phyloP scores from a whole-genome alignment of 2,797 vertebrate species.

The Rhabdomys pumilio region DNA sequence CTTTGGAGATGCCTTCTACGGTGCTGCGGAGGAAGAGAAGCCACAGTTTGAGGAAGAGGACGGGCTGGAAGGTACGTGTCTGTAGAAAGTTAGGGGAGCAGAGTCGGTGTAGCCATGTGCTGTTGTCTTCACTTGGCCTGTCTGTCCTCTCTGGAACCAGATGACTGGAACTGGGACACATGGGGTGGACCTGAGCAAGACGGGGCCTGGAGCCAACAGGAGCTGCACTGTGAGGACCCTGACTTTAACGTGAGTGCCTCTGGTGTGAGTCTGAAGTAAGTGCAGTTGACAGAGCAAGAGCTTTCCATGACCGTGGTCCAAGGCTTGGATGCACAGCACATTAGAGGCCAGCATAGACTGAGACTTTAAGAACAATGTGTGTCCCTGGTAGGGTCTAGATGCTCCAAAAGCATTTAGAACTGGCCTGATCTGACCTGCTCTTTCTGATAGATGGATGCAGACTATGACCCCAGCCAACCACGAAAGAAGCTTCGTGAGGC shows the following conservation, averaged over 20 bases:
- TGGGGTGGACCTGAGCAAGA: constrained; percentile 90
- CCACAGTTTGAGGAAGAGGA: constrained; percentile 94
- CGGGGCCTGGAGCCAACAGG: constrained; percentile 60
- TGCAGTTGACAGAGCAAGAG: background rate
- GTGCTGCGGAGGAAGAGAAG: constrained; percentile 91
- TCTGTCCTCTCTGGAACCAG: constrained; percentile 83
- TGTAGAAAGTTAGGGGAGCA: no score
- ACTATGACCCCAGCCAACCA: constrained; percentile 92
- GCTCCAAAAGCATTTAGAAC: rapidly evolving
- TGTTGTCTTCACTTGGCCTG: rapidly evolving
- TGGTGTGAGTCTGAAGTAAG: background rate
- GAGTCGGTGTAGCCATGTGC: rapidly evolving
- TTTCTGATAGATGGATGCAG: constrained; percentile 94
- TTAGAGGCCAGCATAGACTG: background rate
- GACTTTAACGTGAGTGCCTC: constrained; percentile 91
- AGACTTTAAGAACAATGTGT: background rate
- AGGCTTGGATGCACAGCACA: background rate
- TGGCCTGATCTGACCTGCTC: background rate
- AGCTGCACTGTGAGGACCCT: constrained; percentile 93
- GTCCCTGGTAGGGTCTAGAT: background rate
- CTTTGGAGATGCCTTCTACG: constrained; percentile 94
- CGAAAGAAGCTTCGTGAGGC: constrained; percentile 87
- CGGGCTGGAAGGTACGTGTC: constrained; percentile 90
- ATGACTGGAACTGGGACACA: constrained; percentile 95
- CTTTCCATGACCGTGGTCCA: background rate